Base-by-base conservation (phyloP, 2,797 vertebrate genomes). In the Fistularia tabacaria region DNA sequence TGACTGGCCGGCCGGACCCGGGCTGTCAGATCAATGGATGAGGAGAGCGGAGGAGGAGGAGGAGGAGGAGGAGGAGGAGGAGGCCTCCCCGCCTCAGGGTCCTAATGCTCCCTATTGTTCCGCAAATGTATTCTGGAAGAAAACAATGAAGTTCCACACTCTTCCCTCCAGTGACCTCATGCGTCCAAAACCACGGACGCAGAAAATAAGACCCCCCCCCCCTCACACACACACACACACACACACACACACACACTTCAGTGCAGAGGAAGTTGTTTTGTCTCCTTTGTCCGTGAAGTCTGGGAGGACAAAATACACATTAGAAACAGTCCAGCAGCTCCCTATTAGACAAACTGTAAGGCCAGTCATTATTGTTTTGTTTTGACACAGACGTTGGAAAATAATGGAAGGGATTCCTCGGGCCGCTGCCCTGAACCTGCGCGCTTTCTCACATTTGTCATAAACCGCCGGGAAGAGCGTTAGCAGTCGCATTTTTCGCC, bases 61-160 rank as follows among this genome's bases (percentile, higher is more conserved):
- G 62, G 46, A 25, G 39, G 44, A 36, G 39, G 39, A n/a, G 51
- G 67, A 60, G 61, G 58, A 46, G 62, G 46, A 14, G 39, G 44
- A 36, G 39, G 39, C 39, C 36, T 10, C 6, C 12, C 8, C 36
- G 69, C 75, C 79, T 38, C 88, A 42, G 79, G 90, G 89, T 91
- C 89, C 89, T 90, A 91, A 79, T 54, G 84, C 74, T 6, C 62
- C 44, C 44, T 4, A 1, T 8, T 54, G 44, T 53, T 69, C 47
- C 0, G 8, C 0, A 44, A 8, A 37, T 39, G 0, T 13, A 46
- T 41, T 15, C 50, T 50, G 13, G 25, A 13, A 9, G 10, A 10
- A 46, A 39, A 76, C 66, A 74, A 64, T 56, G 13, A 51, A 40
- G 14, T 47, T 46, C 9, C 11, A 14, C 11, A 12, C 10, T 36